phyloP scores from a whole-genome alignment of 2,113 vertebrate genomes.

The Mola mola region DNA sequence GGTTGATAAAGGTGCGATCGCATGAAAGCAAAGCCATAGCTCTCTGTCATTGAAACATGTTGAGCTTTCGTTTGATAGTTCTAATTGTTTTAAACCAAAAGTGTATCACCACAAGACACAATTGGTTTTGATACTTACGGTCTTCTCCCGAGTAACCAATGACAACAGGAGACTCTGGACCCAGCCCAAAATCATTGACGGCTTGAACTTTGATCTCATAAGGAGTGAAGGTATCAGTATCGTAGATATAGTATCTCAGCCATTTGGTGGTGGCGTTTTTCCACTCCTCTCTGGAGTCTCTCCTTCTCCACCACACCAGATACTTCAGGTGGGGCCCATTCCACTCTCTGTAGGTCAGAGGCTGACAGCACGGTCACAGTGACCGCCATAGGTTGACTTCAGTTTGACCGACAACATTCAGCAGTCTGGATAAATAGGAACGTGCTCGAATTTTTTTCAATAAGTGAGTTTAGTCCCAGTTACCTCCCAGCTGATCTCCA shows the following conservation, averaged over 20 bases:
- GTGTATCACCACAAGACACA: not conserved
- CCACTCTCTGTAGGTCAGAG: constrained; percentile 86
- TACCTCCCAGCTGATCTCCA: constrained; percentile 98
- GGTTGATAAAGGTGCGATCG: too few relatives aligned
- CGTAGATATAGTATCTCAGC: constrained; percentile 88
- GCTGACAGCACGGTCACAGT: constrained; percentile 44
- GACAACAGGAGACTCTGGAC: constrained; percentile 88
- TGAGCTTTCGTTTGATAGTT: too few relatives aligned
- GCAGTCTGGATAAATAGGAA: not conserved
- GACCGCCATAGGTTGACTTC: not conserved
- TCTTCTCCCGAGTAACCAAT: constrained; percentile 96
- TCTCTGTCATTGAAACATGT: too few relatives aligned
- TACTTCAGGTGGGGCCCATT: constrained; percentile 95
- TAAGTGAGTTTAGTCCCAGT: constrained; percentile 11
- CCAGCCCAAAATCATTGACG: constrained; percentile 92
- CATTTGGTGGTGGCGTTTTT: constrained; percentile 89
- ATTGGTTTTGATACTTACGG: constrained; percentile 85
- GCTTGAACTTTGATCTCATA: constrained; percentile 97
- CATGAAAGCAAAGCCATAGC: too few relatives aligned
- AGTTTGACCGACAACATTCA: not conserved
- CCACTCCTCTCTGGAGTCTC: constrained; percentile 91
- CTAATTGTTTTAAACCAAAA: too few relatives aligned
- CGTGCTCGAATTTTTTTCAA: too few relatives aligned
- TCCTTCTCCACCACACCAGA: constrained; percentile 91
- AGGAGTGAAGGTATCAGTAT: constrained; percentile 92